A percentile compares a stretch with the other conserved stretches of the same genome.
These are phyloP conservation scores for Laspeyria flexula DNA, from an alignment of 2,888 invertebrate species.

Conservation along the genomic window DNA sequence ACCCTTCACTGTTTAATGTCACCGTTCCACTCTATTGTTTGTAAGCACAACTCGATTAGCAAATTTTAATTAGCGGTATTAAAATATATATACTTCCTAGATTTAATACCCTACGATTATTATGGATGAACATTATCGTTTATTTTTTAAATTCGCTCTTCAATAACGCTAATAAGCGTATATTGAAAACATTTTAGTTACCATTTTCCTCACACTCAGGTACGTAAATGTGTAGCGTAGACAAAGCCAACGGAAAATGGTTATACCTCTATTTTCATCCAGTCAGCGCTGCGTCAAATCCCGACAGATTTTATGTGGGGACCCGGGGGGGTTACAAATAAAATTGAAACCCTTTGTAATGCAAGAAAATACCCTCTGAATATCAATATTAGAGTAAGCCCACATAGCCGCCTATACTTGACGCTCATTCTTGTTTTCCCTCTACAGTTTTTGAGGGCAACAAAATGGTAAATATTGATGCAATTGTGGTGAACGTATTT, in stretches of 20 bases:
- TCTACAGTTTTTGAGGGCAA: conserved; percentile 16
- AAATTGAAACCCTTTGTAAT: conserved; percentile 61
- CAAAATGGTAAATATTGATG: conserved; percentile 20
- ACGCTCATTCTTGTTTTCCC: conserved; percentile 23
- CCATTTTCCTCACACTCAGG: neutral
- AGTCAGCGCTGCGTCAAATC: conserved; percentile 53
- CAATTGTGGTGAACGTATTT: conserved; percentile 11
- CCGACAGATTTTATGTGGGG: conserved; percentile 46
- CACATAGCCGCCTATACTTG: conserved; percentile 23
- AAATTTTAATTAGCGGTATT: conserved; percentile 44
- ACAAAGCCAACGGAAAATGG: conserved; percentile 30
- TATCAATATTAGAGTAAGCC: conserved; percentile 52
- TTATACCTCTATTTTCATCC: conserved; percentile 44
- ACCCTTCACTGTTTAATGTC: conserved; percentile 52
- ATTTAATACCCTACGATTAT: conserved; percentile 3
- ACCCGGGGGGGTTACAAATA: conserved; percentile 58
- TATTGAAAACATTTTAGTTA: neutral
- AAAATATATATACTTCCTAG: conserved; percentile 16
- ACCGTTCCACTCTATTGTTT: conserved; percentile 43
- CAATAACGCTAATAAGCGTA: conserved; percentile 7
- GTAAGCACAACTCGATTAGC: conserved; percentile 45
- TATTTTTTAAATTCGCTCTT: conserved; percentile 20
- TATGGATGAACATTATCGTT: neutral
- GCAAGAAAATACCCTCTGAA: conserved; percentile 54
- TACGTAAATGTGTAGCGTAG: conserved; percentile 23